Evolutionary conservation across 2,113 vertebrate species (phyloP).

Genomic region (Oryctolagus cuniculus): mOryCun1.1 NC_091445.1:90814501-90815000

Average conservation of each 20-base stretch:
- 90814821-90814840: neutral
- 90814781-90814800: neutral
- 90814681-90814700: neutral
- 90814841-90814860: neutral
- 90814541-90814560: neutral
- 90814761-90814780: neutral
- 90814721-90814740: neutral
- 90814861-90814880: neutral
- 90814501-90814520: no score
- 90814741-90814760: neutral
- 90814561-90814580: neutral
- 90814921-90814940: neutral
- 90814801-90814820: neutral
- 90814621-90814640: rapidly evolving
- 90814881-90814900: neutral
- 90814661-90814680: neutral
- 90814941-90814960: neutral
- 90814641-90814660: neutral
- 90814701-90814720: neutral
- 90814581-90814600: neutral
- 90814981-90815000: neutral
- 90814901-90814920: neutral
- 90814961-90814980: neutral
- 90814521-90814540: neutral
- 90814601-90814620: neutral